phyloP scores from a whole-genome alignment of 2,113 vertebrate species.

The Calypte anna region DNA sequence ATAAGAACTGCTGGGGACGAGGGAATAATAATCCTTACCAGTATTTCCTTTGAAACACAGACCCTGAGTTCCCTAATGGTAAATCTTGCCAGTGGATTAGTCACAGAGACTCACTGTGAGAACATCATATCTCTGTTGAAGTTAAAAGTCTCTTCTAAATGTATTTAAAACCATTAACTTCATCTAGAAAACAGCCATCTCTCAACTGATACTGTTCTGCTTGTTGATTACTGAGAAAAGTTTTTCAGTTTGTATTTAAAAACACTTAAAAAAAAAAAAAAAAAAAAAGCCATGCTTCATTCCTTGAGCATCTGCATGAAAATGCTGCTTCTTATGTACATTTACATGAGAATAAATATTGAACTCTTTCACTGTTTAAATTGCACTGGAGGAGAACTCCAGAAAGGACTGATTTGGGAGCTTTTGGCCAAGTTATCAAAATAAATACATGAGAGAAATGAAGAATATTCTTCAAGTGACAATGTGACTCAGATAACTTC shows the following conservation, averaged over 20 bases:
- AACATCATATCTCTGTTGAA: constrained; percentile 5
- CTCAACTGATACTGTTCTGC: background rate
- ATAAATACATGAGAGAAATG: background rate
- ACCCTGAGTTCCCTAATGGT: constrained; percentile 25
- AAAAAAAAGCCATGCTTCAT: background rate
- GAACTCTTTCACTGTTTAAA: background rate
- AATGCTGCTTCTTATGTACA: background rate
- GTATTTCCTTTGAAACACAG: constrained; percentile 59
- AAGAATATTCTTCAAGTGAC: background rate
- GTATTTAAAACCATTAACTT: constrained; percentile 16
- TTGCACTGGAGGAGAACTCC: background rate
- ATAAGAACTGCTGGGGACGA: constrained; percentile 41
- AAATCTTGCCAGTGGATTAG: constrained; percentile 65
- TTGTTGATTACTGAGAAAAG: background rate
- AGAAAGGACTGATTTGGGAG: background rate
- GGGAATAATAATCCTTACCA: constrained; percentile 69
- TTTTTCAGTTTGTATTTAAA: constrained; percentile 20
- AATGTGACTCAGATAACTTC: background rate
- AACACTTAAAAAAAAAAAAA: background rate
- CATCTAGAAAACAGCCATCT: constrained; percentile 10
- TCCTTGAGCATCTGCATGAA: background rate
- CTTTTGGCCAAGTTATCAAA: background rate
- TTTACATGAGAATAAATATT: background rate
- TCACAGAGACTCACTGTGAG: background rate
- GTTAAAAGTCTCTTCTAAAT: constrained; percentile 26